Evolutionary conservation across 2,888 invertebrate species (phyloP), one percentile per base, ranked within the genome.

Genomic region (Patella caerulea): DNA sequence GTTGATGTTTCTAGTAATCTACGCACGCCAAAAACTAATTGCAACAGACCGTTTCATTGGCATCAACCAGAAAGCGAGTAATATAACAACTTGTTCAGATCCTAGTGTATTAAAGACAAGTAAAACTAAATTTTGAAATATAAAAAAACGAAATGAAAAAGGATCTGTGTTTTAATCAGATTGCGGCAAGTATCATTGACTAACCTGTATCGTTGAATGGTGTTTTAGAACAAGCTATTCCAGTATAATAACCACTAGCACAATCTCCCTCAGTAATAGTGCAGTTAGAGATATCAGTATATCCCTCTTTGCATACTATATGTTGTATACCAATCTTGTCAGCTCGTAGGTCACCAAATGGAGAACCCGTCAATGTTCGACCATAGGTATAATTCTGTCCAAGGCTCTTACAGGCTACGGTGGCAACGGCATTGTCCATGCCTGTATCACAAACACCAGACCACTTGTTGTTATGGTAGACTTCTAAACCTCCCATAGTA

Each of bases 221-320:
- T 29, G 72, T 69, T 45, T 83, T 83, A 74, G 85, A 86, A 74
- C 89, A 89, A 59, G 82, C 82, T 2, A 88, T 83, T 12, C 88
- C 88, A 0, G 84, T 85, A 77, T 87, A 88, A 12, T 79, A 75
- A 3, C 81, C 82, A 19, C 80, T 81, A 1, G 75, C 29, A 81
- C 88, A 88, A 0, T 73, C 80, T 2, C 83, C 77, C 53, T 82
- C 78, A 1, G 78, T 72, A 56, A 83, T 81, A 4, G 71, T n/a
- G 78, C 88, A 88, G 15, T 84, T 65, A 9, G 79, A 78, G 3
- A 88, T 72, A 75, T 86, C 83, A 3, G 55, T 73, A 75, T 88
- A 89, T 2, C 55, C 15, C 1, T 86, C 88, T 0, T 70, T 74
- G 81, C 96, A 96, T 3, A 14, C 24, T 9, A 65, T 65, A 1